Percentiles rank a stretch among this genome's conserved stretches.
These are phyloP conservation scores for Lipophrys pholis DNA, from an alignment of 2,113 vertebrate species.

Conservation along the genomic window DNA sequence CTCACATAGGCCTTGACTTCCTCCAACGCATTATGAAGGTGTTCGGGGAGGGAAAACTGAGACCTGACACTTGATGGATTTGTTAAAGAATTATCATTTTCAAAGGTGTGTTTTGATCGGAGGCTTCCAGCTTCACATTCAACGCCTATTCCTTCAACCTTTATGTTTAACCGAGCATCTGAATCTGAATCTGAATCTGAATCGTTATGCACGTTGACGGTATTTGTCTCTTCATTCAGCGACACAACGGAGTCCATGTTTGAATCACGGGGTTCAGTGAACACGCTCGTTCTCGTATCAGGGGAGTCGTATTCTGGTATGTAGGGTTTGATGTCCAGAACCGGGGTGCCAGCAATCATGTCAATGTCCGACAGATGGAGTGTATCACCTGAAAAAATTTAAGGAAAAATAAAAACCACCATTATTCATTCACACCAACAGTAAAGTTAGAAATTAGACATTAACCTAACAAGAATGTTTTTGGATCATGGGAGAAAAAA, in stretches of 20 bases:
- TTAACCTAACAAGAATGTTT: no score
- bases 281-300: constrained; percentile 18
- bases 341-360: constrained; percentile 90
- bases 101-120: constrained; percentile 13
- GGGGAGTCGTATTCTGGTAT: constrained; percentile 91
- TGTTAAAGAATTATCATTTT: background rate
- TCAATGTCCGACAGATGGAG: constrained; percentile 89
- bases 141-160: background rate
- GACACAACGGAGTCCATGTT: background rate
- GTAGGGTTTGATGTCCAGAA: constrained; percentile 91
- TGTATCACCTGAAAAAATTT: constrained; percentile 83
- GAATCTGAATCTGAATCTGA: background rate
- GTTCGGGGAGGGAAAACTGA: constrained; percentile 16
- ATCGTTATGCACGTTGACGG: background rate
- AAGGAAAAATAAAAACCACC: background rate
- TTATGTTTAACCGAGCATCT: constrained; percentile 8
- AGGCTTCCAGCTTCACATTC: background rate
- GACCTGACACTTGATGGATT: background rate
- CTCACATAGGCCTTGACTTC: constrained; percentile 69
- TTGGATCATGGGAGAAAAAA: no score
- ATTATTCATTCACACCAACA: no score
- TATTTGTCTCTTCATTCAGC: constrained; percentile 9
- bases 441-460: no score
- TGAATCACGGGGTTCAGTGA: constrained; percentile 5
- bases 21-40: constrained; percentile 57